Evolutionary conservation across 2,888 invertebrate genomes (phyloP).

Genomic region (Calliopum simillimum): DNA sequence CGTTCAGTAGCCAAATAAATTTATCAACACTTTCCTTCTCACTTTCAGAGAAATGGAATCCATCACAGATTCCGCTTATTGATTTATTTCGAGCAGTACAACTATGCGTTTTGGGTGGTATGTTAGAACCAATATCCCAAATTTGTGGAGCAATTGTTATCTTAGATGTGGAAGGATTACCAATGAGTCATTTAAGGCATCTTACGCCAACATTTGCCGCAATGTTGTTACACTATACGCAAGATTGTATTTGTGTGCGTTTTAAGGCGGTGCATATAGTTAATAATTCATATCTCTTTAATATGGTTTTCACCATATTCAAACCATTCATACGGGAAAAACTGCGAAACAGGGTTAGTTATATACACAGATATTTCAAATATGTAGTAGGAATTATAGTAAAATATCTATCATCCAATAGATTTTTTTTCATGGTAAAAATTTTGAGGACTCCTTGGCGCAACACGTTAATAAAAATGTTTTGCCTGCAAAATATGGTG

Average conservation of each 20-base stretch:
- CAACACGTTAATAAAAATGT: slow-evolving; percentile 72
- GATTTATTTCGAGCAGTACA: slow-evolving; percentile 80
- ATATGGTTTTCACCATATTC: slow-evolving; percentile 86
- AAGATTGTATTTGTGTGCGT: slow-evolving; percentile 84
- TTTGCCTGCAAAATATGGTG: slow-evolving; percentile 77
- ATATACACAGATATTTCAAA: neutral
- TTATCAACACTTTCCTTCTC: neutral
- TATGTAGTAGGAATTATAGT: too few relatives aligned
- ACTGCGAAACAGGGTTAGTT: slow-evolving; percentile 77
- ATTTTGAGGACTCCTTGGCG: slow-evolving; percentile 71
- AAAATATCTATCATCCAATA: slow-evolving; percentile 54
- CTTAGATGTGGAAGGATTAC: slow-evolving; percentile 81
- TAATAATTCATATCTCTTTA: slow-evolving; percentile 89
- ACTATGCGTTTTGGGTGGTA: slow-evolving; percentile 75
- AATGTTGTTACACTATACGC: slow-evolving; percentile 78
- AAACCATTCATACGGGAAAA: slow-evolving; percentile 90
- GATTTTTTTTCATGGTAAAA: slow-evolving; percentile 80
- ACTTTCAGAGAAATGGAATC: slow-evolving; percentile 78
- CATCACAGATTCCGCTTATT: slow-evolving; percentile 74
- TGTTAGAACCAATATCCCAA: slow-evolving; percentile 84
- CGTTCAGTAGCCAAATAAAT: neutral
- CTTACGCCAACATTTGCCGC: slow-evolving; percentile 83
- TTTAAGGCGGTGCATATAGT: slow-evolving; percentile 88
- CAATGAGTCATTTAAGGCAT: slow-evolving; percentile 79
- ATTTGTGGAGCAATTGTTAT: slow-evolving; percentile 80